These are phyloP conservation scores for Ptyas mucosa DNA, from an alignment of 2,113 vertebrate genomes.

Conservation along the genomic window DNA sequence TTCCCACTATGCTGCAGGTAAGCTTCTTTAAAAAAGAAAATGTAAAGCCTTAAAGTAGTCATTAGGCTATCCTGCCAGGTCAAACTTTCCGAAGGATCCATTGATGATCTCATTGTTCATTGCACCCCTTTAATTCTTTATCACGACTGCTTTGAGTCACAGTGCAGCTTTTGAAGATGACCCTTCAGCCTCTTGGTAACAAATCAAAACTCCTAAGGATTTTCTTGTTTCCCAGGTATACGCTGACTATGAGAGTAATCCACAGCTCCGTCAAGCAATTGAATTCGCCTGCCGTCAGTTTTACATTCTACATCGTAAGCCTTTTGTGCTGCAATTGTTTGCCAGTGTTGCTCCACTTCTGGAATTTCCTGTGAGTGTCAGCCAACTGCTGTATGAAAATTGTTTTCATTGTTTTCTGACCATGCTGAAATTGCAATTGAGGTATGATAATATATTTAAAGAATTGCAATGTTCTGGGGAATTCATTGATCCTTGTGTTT, in stretches of 20 bases:
- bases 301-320: constrained; percentile 96
- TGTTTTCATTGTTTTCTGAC: not conserved
- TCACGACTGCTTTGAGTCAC: not conserved
- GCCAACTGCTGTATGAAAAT: not conserved
- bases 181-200: not conserved
- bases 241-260: constrained; percentile 94
- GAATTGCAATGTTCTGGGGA: not conserved
- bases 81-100: not conserved
- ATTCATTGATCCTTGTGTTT: not conserved
- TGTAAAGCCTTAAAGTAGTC: not conserved
- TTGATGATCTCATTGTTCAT: not conserved
- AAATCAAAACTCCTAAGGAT: not conserved
- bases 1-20: constrained; percentile 97
- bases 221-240: constrained; percentile 76
- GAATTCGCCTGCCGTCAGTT: constrained; percentile 97
- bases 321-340: constrained; percentile 94
- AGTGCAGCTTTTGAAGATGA: not conserved
- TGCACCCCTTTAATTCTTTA: not conserved
- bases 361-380: constrained; percentile 87
- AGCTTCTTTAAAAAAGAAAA: not conserved
- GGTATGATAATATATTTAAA: not conserved
- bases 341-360: constrained; percentile 94
- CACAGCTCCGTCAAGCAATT: constrained; percentile 87
- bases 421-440: not conserved
- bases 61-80: not conserved